phyloP scores from a whole-genome alignment of 37 sponge, comb jelly and placozoan species.

The Spongilla lacustris region DNA sequence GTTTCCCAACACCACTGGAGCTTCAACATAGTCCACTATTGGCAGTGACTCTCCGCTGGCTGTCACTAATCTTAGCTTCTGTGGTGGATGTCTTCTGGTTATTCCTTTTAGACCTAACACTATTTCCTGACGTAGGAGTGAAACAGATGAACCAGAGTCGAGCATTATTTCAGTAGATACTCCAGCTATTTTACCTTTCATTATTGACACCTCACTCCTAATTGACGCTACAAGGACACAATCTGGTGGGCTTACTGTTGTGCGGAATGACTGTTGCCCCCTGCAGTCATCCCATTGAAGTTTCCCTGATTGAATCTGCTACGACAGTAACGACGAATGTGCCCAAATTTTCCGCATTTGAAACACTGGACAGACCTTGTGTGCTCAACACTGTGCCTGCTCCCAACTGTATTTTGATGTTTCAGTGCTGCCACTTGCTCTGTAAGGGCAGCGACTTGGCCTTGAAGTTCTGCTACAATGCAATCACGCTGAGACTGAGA shows the following conservation, averaged over 20 bases:
- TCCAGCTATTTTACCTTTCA: neutral
- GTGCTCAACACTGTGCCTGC: too few species aligned
- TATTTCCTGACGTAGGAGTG: conserved; percentile 27
- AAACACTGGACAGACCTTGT: too few species aligned
- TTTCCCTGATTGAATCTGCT: conserved; percentile 43
- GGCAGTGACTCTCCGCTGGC: conserved; percentile 48
- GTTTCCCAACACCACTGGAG: conserved; percentile 29
- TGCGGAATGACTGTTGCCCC: conserved; percentile 34
- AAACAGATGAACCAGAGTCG: conserved; percentile 51
- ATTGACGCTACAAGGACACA: conserved; percentile 3
- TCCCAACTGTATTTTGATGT: too few species aligned
- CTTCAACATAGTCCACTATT: conserved; percentile 33
- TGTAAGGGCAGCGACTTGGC: conserved; percentile 19
- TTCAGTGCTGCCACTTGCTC: conserved; percentile 39
- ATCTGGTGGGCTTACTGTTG: conserved; percentile 15
- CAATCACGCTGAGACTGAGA: too few species aligned
- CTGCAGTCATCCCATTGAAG: conserved; percentile 25
- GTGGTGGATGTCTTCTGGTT: neutral
- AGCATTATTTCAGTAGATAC: conserved; percentile 52
- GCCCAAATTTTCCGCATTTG: conserved; percentile 17
- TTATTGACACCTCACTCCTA: conserved; percentile 1
- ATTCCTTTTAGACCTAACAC: neutral
- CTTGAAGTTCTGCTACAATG: conserved; percentile 8
- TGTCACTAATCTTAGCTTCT: conserved; percentile 33
- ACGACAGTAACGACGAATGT: conserved; percentile 22